A percentile compares a stretch with the other conserved stretches of the same genome.
These are phyloP conservation scores for Chrysolina oricalcia DNA, from an alignment of 2,888 invertebrate genomes.

Conservation along the genomic window DNA sequence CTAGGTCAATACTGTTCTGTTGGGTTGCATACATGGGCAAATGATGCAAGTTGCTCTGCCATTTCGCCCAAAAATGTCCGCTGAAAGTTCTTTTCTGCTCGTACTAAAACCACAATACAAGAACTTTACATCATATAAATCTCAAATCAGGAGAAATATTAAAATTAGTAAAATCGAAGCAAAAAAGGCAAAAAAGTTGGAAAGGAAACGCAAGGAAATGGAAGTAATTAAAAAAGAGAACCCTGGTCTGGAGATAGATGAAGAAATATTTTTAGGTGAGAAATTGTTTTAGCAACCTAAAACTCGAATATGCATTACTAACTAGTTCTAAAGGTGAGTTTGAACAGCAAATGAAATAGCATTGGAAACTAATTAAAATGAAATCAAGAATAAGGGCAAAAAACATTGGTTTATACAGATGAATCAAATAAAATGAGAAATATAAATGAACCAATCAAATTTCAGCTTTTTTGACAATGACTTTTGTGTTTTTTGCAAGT, in stretches of 20 bases:
- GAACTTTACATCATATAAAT: conserved; percentile 77
- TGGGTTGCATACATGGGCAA: conserved; percentile 76
- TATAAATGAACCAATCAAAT: too few relatives aligned
- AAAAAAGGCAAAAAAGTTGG: conserved; percentile 73
- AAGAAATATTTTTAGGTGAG: conserved; percentile 77
- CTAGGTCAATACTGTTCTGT: conserved; percentile 71
- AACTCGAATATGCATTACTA: too few relatives aligned
- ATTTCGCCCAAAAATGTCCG: conserved; percentile 69
- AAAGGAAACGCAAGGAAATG: conserved; percentile 75
- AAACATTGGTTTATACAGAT: too few relatives aligned
- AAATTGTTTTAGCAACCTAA: neutral
- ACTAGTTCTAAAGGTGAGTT: too few relatives aligned
- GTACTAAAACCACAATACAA: conserved; percentile 67
- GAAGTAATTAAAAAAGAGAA: conserved; percentile 75
- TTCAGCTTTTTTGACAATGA: too few relatives aligned
- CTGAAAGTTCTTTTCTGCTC: conserved; percentile 71
- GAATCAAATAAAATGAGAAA: too few relatives aligned
- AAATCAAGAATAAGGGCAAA: too few relatives aligned
- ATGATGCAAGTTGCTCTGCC: conserved; percentile 74
- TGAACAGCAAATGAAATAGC: too few relatives aligned
- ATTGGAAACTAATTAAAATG: too few relatives aligned
- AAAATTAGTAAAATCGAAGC: conserved; percentile 75
- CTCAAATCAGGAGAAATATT: conserved; percentile 76
- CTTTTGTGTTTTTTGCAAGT: too few relatives aligned
- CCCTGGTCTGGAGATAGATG: conserved; percentile 77